These are phyloP conservation scores for Drosophila melanosoma DNA, from an alignment of 2,888 invertebrate species.

Conservation along the genomic window DNA sequence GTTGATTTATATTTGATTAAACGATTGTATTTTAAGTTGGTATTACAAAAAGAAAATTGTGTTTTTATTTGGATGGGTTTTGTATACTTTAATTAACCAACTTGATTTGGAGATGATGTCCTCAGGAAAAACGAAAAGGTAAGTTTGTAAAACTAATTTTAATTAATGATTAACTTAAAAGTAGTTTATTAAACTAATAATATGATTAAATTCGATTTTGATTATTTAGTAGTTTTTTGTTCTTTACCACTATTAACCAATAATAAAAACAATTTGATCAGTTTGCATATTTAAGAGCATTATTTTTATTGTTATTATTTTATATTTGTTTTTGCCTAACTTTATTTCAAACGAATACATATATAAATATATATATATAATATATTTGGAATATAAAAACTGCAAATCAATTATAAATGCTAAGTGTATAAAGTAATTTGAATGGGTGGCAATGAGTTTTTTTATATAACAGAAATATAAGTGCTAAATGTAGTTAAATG, in stretches of 20 bases:
- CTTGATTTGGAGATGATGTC: not conserved
- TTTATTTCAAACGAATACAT: conserved; percentile 46
- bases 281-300: conserved; percentile 51
- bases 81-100: not conserved
- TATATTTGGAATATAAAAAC: conserved; percentile 47
- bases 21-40: conserved; percentile 63
- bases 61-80: conserved; percentile 18
- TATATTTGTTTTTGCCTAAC: conserved; percentile 32
- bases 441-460: conserved; percentile 35
- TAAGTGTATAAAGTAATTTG: conserved; percentile 38
- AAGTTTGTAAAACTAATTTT: not conserved
- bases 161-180: not conserved
- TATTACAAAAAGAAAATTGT: conserved; percentile 27
- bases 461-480: conserved; percentile 14
- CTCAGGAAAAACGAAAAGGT: not conserved
- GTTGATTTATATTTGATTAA: conserved; percentile 39
- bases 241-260: not conserved
- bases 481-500: conserved; percentile 12
- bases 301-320: conserved; percentile 50
- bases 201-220: not conserved
- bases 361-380: conserved; percentile 22
- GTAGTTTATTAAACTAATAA: not conserved
- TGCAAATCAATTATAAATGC: conserved; percentile 44
- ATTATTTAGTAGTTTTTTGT: not conserved
- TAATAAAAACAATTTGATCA: not conserved